A percentile compares a stretch with the other conserved stretches of the same genome.
phyloP scores from a whole-genome alignment of 2,797 vertebrate genomes.

The Cichlasoma orientale region DNA sequence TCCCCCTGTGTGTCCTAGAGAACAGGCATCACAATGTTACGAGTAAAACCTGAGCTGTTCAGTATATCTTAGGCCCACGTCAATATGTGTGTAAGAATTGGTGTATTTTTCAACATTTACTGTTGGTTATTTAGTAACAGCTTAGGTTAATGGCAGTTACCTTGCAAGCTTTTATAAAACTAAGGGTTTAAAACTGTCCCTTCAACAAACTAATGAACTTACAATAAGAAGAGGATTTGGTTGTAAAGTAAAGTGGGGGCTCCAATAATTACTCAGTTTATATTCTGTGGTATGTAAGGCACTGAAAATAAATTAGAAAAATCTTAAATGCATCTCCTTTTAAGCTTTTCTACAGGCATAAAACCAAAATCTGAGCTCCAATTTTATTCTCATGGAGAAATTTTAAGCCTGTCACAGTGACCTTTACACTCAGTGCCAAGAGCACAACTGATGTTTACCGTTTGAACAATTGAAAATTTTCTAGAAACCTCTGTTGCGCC shows the following conservation, averaged over 20 bases:
- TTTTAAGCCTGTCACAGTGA: background rate
- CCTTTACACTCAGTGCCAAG: background rate
- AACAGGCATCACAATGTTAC: background rate
- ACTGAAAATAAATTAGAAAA: background rate
- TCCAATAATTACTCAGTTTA: background rate
- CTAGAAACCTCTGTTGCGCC: constrained; percentile 40
- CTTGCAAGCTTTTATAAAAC: background rate
- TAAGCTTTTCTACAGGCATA: background rate
- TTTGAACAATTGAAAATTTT: background rate
- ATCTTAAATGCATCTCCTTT: background rate
- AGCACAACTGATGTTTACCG: background rate
- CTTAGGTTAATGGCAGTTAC: background rate
- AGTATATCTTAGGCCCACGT: background rate
- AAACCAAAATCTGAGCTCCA: background rate
- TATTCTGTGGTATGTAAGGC: background rate
- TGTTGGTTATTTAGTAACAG: background rate
- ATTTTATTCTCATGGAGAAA: background rate
- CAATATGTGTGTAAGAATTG: background rate
- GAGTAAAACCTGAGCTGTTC: background rate
- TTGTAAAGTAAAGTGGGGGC: background rate
- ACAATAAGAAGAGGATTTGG: background rate
- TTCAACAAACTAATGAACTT: background rate
- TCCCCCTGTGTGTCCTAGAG: background rate
- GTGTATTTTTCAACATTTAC: background rate
- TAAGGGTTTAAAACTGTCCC: background rate